Conservation (phyloP, 2,888 invertebrate species). For the Andrena trimmerana region DNA sequence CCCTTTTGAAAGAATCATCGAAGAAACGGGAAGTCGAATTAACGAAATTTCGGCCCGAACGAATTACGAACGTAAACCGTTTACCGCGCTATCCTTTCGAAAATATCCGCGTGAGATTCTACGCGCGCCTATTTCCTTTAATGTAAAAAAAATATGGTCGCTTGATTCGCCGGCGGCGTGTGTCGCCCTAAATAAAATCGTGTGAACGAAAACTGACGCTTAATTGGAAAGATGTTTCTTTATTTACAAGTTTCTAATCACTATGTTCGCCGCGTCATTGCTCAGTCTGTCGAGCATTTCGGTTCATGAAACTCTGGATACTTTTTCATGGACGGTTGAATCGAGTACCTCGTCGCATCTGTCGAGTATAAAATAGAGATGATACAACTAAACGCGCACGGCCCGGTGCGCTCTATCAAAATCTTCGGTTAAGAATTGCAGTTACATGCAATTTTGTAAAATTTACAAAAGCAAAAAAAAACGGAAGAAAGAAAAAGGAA, state of each 20-base stretch:
- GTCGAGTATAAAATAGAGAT: constrained; percentile 42
- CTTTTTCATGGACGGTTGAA: constrained; percentile 68
- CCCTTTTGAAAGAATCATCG: neutral
- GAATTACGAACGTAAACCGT: constrained; percentile 22
- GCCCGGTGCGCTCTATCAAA: constrained; percentile 8
- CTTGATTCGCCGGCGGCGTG: constrained; percentile 30
- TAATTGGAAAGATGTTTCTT: constrained; percentile 60
- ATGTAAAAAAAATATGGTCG: constrained; percentile 40
- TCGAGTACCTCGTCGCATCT: constrained; percentile 50
- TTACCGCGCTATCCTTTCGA: constrained; percentile 10
- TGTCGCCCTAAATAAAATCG: constrained; percentile 44
- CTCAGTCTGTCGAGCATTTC: constrained; percentile 47
- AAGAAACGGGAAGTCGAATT: constrained; percentile 27
- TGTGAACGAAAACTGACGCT: constrained; percentile 50
- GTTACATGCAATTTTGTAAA: constrained; percentile 20
- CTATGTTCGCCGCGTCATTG: constrained; percentile 56
- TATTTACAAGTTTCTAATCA: constrained; percentile 67
- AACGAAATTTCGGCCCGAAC: constrained; percentile 30
- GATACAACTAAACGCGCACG: constrained; percentile 43
- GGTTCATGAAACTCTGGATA: constrained; percentile 61
- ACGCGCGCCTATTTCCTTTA: constrained; percentile 23
- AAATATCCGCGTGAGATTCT: constrained; percentile 17
- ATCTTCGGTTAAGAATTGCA: constrained; percentile 5
- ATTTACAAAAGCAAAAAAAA: constrained; percentile 19
- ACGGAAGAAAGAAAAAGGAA: neutral